Percentiles rank a stretch among this genome's conserved stretches.
Evolutionary conservation across 2,888 invertebrate genomes (phyloP).

Genomic region (Halictus quadricinctus): DNA sequence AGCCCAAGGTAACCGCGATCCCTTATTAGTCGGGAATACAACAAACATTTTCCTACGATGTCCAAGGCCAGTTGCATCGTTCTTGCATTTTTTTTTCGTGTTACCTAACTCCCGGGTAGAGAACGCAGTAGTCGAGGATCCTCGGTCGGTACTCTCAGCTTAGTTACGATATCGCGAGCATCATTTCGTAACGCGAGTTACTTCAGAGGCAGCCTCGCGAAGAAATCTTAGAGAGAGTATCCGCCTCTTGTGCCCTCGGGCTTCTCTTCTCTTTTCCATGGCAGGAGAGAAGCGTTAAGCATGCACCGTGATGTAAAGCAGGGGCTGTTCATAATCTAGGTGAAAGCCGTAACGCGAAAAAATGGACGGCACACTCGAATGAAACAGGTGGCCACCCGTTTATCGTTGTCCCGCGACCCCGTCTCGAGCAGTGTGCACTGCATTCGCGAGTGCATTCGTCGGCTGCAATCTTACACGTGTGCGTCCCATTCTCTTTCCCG

Average conservation of each 20-base stretch:
- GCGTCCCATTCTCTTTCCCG: background rate
- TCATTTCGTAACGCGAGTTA: slow-evolving; percentile 9
- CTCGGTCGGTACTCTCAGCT: background rate
- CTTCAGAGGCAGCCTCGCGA: slow-evolving; percentile 12
- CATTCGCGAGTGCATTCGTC: background rate
- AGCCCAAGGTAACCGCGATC: background rate
- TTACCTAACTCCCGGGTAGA: background rate
- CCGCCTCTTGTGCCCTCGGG: slow-evolving; percentile 2
- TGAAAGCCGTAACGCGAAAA: slow-evolving; percentile 13
- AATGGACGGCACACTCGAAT: slow-evolving; percentile 7
- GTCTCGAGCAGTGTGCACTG: background rate
- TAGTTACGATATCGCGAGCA: slow-evolving; percentile 6
- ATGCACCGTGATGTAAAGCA: slow-evolving; percentile 7
- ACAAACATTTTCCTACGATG: background rate
- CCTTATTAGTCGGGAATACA: background rate
- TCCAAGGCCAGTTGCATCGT: background rate
- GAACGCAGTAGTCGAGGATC: background rate
- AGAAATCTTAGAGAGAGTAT: slow-evolving; percentile 30
- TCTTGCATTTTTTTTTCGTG: background rate
- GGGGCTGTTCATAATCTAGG: slow-evolving; percentile 20
- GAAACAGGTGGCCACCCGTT: slow-evolving; percentile 14
- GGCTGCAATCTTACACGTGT: background rate
- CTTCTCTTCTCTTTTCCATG: background rate
- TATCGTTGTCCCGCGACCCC: slow-evolving; percentile 6
- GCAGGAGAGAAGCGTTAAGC: slow-evolving; percentile 13